Percentiles rank a stretch among this genome's conserved stretches.
Evolutionary conservation across 2,888 invertebrate species (phyloP).

Genomic region (Acronicta alni): DNA sequence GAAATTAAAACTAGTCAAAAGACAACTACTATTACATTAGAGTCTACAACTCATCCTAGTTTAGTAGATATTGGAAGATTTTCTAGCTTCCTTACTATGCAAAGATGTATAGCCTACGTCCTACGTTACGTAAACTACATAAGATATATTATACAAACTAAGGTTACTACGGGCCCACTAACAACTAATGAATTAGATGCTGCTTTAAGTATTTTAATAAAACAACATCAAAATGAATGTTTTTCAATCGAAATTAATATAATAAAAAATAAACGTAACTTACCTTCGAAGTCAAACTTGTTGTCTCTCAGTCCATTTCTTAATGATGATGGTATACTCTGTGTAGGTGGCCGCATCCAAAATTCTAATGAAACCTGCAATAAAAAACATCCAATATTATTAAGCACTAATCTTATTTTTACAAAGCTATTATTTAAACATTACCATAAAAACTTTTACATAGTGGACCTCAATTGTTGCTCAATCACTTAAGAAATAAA

Average conservation of each 20-base stretch:
- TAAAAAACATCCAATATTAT: slow-evolving; percentile 11
- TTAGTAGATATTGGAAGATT: slow-evolving; percentile 17
- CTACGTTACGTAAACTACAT: slow-evolving; percentile 19
- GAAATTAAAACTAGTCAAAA: background rate
- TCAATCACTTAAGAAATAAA: slow-evolving; percentile 22
- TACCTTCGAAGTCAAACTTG: slow-evolving; percentile 21
- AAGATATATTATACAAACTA: slow-evolving; percentile 6
- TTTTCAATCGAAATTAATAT: slow-evolving; percentile 13
- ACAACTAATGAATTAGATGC: background rate
- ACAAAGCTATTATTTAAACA: background rate
- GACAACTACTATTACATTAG: no score
- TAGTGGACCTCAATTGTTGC: slow-evolving; percentile 34
- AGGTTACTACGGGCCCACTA: background rate
- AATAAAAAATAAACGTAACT: slow-evolving; percentile 8
- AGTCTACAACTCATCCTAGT: background rate
- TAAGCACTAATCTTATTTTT: background rate
- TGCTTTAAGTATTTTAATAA: slow-evolving; percentile 11
- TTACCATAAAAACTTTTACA: slow-evolving; percentile 26
- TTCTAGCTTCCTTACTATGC: slow-evolving; percentile 19
- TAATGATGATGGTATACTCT: slow-evolving; percentile 17
- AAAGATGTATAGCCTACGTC: slow-evolving; percentile 13
- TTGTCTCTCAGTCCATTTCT: slow-evolving; percentile 29
- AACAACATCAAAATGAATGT: slow-evolving; percentile 21
- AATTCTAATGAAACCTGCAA: slow-evolving; percentile 16
- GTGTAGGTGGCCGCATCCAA: slow-evolving; percentile 36